These are phyloP conservation scores for Orthosia gothica DNA, from an alignment of 2,888 invertebrate genomes.

Conservation along the genomic window DNA sequence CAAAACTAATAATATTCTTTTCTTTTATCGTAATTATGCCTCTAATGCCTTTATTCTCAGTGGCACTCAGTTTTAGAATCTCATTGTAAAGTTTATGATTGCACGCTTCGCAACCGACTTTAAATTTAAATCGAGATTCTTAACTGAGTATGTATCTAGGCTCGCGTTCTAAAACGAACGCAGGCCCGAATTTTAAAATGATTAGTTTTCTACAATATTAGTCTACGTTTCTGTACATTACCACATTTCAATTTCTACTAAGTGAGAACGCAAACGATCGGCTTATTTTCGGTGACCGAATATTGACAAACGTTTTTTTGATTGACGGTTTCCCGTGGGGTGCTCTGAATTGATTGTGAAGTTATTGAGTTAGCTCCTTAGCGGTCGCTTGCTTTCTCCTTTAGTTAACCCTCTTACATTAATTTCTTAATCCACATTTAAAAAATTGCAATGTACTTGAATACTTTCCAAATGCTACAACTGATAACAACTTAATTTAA, in stretches of 20 bases:
- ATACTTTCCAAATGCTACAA: neutral
- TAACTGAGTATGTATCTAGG: neutral
- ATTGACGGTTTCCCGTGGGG: neutral
- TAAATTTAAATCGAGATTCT: neutral
- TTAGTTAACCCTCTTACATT: neutral
- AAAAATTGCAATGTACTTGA: neutral
- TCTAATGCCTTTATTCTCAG: slow-evolving; percentile 35
- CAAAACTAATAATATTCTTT: neutral
- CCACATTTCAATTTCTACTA: neutral
- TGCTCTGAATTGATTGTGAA: neutral
- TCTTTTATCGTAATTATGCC: neutral
- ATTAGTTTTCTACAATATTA: slow-evolving; percentile 4
- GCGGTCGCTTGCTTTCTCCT: neutral
- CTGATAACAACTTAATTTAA: slow-evolving; percentile 1
- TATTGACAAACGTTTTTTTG: neutral
- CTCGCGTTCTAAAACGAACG: slow-evolving; percentile 38
- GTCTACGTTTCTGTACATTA: slow-evolving; percentile 22
- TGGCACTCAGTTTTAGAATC: neutral
- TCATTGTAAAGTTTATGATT: neutral
- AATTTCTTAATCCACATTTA: neutral
- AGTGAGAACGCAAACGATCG: slow-evolving; percentile 5
- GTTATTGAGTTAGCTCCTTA: neutral
- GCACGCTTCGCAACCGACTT: neutral
- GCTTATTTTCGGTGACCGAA: no score
- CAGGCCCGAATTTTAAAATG: slow-evolving; percentile 10